A percentile compares a stretch with the other conserved stretches of the same genome.
phyloP scores from a whole-genome alignment of 2,888 invertebrate species.

The Harpalus rufipes region DNA sequence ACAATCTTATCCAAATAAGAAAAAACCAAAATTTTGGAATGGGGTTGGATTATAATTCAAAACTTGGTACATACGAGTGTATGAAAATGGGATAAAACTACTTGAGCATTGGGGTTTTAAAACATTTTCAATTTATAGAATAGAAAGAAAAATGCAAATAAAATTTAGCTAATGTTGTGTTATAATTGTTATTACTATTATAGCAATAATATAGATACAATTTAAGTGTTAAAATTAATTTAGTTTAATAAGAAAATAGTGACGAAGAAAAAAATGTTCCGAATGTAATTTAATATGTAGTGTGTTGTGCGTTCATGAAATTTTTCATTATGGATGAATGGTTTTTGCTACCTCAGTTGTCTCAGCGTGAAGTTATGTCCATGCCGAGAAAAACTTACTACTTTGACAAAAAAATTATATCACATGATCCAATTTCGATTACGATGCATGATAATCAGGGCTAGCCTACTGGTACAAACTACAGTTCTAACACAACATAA shows the following conservation, averaged over 20 bases:
- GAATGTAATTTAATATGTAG: conserved; percentile 22
- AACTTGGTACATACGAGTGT: too few relatives aligned
- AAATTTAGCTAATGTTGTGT: background rate
- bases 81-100: too few relatives aligned
- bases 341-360: conserved; percentile 57
- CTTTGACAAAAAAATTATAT: conserved; percentile 53
- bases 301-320: conserved; percentile 46
- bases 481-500: background rate
- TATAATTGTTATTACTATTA: background rate
- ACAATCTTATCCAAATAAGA: too few relatives aligned
- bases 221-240: background rate
- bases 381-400: conserved; percentile 33
- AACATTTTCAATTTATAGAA: too few relatives aligned
- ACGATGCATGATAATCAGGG: conserved; percentile 35
- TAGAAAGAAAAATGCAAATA: too few relatives aligned
- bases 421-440: conserved; percentile 53
- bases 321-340: conserved; percentile 53
- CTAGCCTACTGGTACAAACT: conserved; percentile 39
- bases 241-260: background rate
- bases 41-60: too few relatives aligned
- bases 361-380: conserved; percentile 55
- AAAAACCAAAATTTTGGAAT: too few relatives aligned
- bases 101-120: too few relatives aligned
- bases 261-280: background rate
- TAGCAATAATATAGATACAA: background rate